phyloP scores from a whole-genome alignment of 1,140 invertebrate species.

The Rhopalosiphum padi region DNA sequence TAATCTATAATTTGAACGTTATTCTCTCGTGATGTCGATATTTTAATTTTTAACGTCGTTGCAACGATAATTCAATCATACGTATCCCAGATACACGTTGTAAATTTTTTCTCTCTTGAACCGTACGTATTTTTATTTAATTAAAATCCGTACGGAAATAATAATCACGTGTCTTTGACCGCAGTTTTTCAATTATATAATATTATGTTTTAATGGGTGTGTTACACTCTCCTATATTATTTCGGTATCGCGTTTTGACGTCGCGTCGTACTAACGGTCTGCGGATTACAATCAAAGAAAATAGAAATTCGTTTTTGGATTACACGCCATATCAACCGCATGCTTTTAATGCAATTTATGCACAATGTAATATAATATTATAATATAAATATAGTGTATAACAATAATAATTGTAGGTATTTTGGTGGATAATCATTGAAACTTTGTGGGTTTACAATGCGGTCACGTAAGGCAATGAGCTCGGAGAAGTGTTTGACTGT shows the following conservation, averaged over 20 bases:
- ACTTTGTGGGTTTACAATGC: not conserved
- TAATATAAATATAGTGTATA: not conserved
- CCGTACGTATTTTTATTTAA: conserved; percentile 1
- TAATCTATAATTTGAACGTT: not conserved
- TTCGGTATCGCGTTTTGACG: not conserved
- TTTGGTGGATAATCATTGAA: not conserved
- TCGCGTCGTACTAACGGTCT: not conserved
- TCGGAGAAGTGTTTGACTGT: not conserved
- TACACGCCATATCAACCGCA: not conserved
- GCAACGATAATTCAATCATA: not conserved
- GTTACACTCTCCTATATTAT: not conserved
- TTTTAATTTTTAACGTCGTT: not conserved
- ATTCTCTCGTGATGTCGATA: not conserved
- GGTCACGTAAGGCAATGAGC: not conserved
- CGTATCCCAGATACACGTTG: not conserved
- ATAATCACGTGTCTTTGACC: conserved; percentile 1
- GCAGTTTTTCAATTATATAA: not conserved
- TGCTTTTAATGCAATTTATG: not conserved
- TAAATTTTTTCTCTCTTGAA: not conserved
- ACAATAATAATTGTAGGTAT: not conserved
- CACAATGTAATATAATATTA: not conserved
- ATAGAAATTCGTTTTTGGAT: not conserved
- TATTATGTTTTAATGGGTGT: not conserved
- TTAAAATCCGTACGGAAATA: not conserved
- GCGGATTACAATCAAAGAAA: conserved; percentile 13